Conservation (phyloP, 2,113 vertebrate genomes). For the Psilopsiagon aurifrons region DNA sequence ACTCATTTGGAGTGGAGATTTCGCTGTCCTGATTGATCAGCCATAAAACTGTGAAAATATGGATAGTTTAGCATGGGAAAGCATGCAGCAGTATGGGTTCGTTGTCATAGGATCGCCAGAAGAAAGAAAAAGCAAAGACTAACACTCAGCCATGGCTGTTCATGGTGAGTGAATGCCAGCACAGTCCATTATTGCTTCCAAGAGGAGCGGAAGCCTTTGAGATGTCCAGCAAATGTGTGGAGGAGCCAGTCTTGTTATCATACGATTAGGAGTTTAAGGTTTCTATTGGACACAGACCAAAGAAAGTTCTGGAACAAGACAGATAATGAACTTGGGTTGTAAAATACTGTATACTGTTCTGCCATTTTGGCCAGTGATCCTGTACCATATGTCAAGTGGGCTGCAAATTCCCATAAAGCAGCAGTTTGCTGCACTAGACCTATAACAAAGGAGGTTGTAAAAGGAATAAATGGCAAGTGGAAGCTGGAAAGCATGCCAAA, state of each 20-base stretch:
- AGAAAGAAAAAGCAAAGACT: background rate
- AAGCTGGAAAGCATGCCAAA: constrained; percentile 48
- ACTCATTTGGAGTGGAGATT: background rate
- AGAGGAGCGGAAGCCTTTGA: background rate
- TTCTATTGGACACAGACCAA: constrained; percentile 19
- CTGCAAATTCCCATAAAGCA: constrained; percentile 67
- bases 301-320: constrained; percentile 40
- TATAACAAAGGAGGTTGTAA: constrained; percentile 55
- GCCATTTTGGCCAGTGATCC: constrained; percentile 63
- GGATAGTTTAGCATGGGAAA: background rate
- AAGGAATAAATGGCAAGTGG: constrained; percentile 64
- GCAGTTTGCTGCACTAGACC: constrained; percentile 52
- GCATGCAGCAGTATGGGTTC: background rate
- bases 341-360: constrained; percentile 15
- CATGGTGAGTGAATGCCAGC: background rate
- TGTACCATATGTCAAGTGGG: constrained; percentile 68
- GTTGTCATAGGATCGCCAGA: background rate
- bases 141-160: background rate
- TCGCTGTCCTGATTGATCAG: background rate
- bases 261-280: background rate
- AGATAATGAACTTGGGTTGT: constrained; percentile 43
- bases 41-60: background rate
- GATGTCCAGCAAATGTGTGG: background rate
- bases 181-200: background rate
- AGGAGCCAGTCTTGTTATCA: constrained; percentile 17